phyloP scores from a whole-genome alignment of 1,140 invertebrate species.

The Spodoptera litura region DNA sequence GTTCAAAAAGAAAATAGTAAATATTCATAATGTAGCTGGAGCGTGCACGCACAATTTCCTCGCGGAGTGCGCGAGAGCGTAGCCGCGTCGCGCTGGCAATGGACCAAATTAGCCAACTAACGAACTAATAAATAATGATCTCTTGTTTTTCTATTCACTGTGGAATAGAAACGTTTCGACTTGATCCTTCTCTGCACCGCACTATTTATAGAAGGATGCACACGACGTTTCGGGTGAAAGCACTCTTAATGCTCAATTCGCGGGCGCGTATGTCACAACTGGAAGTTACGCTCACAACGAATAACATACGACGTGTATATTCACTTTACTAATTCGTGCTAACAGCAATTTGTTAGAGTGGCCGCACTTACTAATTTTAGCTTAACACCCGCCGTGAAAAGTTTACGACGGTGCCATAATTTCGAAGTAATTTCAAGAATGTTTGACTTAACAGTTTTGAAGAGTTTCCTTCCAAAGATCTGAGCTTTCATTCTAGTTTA shows the following conservation, averaged over 20 bases:
- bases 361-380: slow-evolving; percentile 79
- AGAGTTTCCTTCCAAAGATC: slow-evolving; percentile 68
- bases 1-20: slow-evolving; percentile 55
- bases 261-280: slow-evolving; percentile 67
- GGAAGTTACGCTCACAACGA: slow-evolving; percentile 56
- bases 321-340: slow-evolving; percentile 68
- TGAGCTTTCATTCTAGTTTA: slow-evolving; percentile 70
- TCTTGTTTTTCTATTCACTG: slow-evolving; percentile 84
- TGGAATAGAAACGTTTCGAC: slow-evolving; percentile 79
- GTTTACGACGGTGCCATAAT: slow-evolving; percentile 80
- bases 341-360: slow-evolving; percentile 76
- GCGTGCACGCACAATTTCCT: slow-evolving; percentile 77
- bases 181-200: slow-evolving; percentile 73
- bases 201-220: slow-evolving; percentile 82
- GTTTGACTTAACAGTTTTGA: slow-evolving; percentile 74
- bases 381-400: slow-evolving; percentile 76
- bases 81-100: slow-evolving; percentile 73
- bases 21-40: slow-evolving; percentile 68
- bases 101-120: slow-evolving; percentile 85
- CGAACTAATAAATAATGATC: slow-evolving; percentile 85
- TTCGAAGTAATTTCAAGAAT: slow-evolving; percentile 79
- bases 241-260: slow-evolving; percentile 81
- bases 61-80: slow-evolving; percentile 73
- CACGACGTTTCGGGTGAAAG: slow-evolving; percentile 82
- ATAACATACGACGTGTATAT: slow-evolving; percentile 72